Evolutionary conservation across 1,140 invertebrate genomes (phyloP), one percentile per base, ranked within the genome.

Genomic region (Drosophila parabipectinata): DNA sequence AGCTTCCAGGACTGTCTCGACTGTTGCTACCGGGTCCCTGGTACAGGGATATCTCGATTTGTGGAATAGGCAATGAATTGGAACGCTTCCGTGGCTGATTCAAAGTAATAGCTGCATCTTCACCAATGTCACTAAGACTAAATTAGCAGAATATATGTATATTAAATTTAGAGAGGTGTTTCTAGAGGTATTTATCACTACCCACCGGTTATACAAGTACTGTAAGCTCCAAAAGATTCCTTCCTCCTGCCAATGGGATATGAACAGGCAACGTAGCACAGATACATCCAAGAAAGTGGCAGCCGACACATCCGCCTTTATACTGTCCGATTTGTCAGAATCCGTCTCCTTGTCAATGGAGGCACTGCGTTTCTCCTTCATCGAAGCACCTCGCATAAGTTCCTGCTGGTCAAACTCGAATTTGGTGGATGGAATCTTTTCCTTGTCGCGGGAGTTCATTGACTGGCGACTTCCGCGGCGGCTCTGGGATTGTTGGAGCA

Each of bases 171-270:
- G 6, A 6, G 26, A 28, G 39, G 3, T 4, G 1, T 3, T 21
- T 30, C 6, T 8, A 0, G 7, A 44, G 12, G n/a, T 37, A 4
- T 34, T 15, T 21, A 1, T 1, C 0, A 7, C 0, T 14, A 18
- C 39, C 1, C 21, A 57, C 97, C 97, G 95, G 84, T 97, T 96
- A 75, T 97, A 96, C 45, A 98, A 93, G 92, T 96, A 99, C 91
- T 98, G 96, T n/a, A 99, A 92, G 26, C 97, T 98, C 99, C 99
- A 99, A 93, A 96, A 97, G 26, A 99, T 95, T 1, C 99, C 99
- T 92, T 99, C 98, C 92, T 99, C 98, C 82, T 97, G 95, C 99
- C 99, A 99, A 88, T 99, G 97, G 0, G 97, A 95, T 63, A 98
- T 96, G 92, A 99, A 99, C n/a, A 99, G 94, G 92, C 98, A 99